phyloP scores from a whole-genome alignment of 2,797 vertebrate species.

The Cygnus olor region DNA sequence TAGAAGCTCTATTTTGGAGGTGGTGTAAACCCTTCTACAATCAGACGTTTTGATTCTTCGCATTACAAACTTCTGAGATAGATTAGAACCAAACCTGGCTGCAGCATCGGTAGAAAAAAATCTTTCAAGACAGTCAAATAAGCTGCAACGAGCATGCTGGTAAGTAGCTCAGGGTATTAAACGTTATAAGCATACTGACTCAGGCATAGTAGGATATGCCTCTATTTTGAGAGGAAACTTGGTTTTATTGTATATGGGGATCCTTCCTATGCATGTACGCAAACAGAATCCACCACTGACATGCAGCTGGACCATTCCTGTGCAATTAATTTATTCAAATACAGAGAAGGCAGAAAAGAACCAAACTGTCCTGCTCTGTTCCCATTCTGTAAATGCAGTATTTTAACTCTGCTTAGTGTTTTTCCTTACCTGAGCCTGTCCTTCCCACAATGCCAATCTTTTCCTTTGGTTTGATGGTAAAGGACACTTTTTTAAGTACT shows the following conservation, averaged over 20 bases:
- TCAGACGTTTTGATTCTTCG: not conserved
- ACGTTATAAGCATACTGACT: not conserved
- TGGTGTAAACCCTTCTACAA: not conserved
- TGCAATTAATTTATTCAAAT: not conserved
- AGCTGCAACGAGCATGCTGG: rapidly evolving
- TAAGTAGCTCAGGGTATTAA: not conserved
- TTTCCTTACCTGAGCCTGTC: slow-evolving; percentile 87
- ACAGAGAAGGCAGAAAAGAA: not conserved
- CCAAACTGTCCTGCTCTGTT: not conserved
- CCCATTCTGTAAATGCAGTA: not conserved
- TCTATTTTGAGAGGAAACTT: not conserved
- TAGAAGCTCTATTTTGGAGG: not conserved
- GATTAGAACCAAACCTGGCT: not conserved
- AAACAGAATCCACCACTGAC: not conserved
- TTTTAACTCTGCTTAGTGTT: not conserved
- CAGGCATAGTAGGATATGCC: not conserved
- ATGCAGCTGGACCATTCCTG: not conserved
- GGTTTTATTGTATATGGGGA: not conserved
- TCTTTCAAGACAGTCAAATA: not conserved
- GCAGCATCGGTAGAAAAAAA: not conserved
- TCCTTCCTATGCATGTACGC: not conserved
- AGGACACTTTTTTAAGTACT: slow-evolving; percentile 91
- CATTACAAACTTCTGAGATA: not conserved
- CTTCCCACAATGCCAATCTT: slow-evolving; percentile 93
- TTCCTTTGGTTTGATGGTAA: slow-evolving; percentile 90